phyloP scores from a whole-genome alignment of 2,113 vertebrate genomes.

The Acrocephalus arundinaceus region DNA sequence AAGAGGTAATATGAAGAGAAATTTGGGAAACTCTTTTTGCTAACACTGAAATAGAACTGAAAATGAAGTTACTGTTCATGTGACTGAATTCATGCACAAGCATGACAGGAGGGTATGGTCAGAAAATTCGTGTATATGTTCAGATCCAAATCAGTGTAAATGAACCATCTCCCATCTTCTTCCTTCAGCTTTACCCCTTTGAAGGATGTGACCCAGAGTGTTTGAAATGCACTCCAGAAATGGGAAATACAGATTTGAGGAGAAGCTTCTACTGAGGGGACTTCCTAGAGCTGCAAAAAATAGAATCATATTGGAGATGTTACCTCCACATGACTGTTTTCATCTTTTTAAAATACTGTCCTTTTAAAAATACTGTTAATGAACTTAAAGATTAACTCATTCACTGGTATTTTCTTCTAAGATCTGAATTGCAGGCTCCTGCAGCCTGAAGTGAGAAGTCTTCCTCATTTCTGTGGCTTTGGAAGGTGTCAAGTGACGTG shows the following conservation, averaged over 20 bases:
- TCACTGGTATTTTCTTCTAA: background rate
- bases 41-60: background rate
- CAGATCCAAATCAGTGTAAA: background rate
- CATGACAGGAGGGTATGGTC: background rate
- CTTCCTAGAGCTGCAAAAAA: background rate
- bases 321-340: background rate
- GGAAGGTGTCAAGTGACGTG: background rate
- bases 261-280: background rate
- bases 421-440: background rate
- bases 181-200: background rate
- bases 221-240: constrained; percentile 19
- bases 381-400: background rate
- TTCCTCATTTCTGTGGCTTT: background rate
- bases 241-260: background rate
- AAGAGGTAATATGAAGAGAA: background rate
- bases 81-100: background rate
- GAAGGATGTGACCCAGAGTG: background rate
- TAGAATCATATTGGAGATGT: background rate
- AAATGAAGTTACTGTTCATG: constrained; percentile 1
- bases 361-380: background rate
- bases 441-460: background rate
- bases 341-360: background rate
- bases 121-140: background rate
- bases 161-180: background rate
- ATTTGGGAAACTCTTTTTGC: constrained; percentile 7